Conservation (phyloP, 2,888 invertebrate species). For the Rhimphoctona megacephalus region DNA sequence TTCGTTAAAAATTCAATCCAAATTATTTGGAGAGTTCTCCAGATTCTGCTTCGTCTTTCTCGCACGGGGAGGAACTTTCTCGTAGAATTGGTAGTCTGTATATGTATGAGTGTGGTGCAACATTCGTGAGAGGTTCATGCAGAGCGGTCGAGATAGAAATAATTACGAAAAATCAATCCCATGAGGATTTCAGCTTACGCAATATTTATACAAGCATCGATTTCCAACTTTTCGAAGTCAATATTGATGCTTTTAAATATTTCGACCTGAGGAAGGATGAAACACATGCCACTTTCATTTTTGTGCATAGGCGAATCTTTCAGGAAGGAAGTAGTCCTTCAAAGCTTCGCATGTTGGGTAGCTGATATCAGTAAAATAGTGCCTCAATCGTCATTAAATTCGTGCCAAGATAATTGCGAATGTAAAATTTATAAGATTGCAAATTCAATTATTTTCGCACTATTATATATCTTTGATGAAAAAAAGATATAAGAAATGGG, state of each 20-base stretch:
- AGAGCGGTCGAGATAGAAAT: constrained; percentile 32
- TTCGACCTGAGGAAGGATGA: not conserved
- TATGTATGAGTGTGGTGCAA: constrained; percentile 22
- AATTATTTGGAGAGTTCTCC: constrained; percentile 55
- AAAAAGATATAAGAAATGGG: not conserved
- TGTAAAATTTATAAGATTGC: not conserved
- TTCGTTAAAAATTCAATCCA: constrained; percentile 62
- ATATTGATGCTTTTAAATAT: not conserved
- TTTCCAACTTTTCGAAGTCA: not conserved
- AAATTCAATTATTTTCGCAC: not conserved
- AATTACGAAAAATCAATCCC: constrained; percentile 16
- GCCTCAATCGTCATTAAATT: not conserved
- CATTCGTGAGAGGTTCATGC: constrained; percentile 28
- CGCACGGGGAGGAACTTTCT: not conserved
- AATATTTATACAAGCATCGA: constrained; percentile 49
- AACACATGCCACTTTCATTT: not conserved
- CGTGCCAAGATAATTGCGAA: not conserved
- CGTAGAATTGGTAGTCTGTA: constrained; percentile 2
- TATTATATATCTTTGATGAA: not conserved
- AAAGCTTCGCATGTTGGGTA: not conserved
- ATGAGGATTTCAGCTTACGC: constrained; percentile 47
- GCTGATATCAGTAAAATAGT: not conserved
- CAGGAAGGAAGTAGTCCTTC: not conserved
- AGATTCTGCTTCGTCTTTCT: constrained; percentile 33
- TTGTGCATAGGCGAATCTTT: not conserved